Evolutionary conservation across 2,797 vertebrate genomes (phyloP), one percentile per base, ranked within the genome.

Genomic region (Pantherophis vulpinus): DNA sequence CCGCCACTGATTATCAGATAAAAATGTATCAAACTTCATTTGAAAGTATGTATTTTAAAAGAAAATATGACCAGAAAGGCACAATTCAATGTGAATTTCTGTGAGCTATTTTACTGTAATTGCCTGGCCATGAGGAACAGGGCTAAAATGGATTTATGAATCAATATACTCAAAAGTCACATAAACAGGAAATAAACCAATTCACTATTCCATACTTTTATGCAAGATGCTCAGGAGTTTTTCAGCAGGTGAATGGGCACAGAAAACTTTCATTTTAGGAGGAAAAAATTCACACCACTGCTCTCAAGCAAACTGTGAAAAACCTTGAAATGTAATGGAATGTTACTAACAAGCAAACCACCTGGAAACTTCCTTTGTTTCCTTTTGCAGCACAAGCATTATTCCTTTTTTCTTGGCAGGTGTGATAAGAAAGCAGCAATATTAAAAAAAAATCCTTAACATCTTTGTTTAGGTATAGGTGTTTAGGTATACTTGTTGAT

Each of bases 361-460:
- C 13, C 10, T 14, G 11, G 51, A 6, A 27, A 29, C 9, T 1
- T 47, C 16, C 47, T 51, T 56, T 54, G 94, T 94, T 90, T 86
- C 58, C 74, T 93, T 94, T 88, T 58, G 79, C 94, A 94, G 96
- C 94, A 96, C 86, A 87, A 95, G 56, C 96, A 91, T 91, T 90
- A 47, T 90, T 90, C 29, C n/a, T 56, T n/a, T 87, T 32, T 32
- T 55, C 9, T 89, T 25, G n/a, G 4, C 11, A 61, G 32, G 4
- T 32, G 8, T 4, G 29, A 56, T 60, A 89, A 2, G 83, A 18
- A 5, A 87, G 47, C 20, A 92, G 37, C 0, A 32, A 0, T 27
- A 1, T 89, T 96, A 4, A 91, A 58, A 94, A 94, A 92, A 88
- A 51, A 79, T 37, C 29, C 29, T 47, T 42, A 11, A 23, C 25